Evolutionary conservation across 2,888 invertebrate genomes (phyloP), one percentile per base, ranked within the genome.

Genomic region (Paralinhomoeus sp.): DNA sequence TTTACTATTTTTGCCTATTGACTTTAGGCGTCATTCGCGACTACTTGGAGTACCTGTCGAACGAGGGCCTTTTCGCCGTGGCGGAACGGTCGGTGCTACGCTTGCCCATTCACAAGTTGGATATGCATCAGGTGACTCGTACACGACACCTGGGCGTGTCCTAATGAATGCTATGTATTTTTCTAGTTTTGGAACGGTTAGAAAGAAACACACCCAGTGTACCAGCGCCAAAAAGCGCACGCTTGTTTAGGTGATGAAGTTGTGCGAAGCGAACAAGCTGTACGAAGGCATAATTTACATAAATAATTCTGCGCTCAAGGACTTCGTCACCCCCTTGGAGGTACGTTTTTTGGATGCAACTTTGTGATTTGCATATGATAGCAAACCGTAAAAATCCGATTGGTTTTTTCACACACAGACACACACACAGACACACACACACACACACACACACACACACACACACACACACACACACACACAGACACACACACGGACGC

Each of bases 211-310:
- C 37, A 37, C 15, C 13, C 13, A 9, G 7, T 20, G 5, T 18
- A 15, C 20, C 5, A 9, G 5, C 13, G 5, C 37, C 37, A 13
- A 20, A 21, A 27, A 27, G 27, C 27, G 12, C 27, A 27, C 5
- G 5, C 5, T 9, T 37, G 44, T 53, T 21, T 52, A 69, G 66
- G 67, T 70, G 24, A 67, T 71, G 53, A 71, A 69, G 39, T 62
- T 76, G 54, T 70, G 73, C 64, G 66, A 73, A 63, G 67, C 68
- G 44, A 68, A 74, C 54, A 70, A 71, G 24, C 62, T 78, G 31
- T 76, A 75, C 60, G 75, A 77, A 61, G 75, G 75, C 31, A 73
- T 76, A 46, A 70, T 79, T 49, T 76, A 78, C 62, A 73, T 82
- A 24, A 77, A 78, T 62, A 80, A 79, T 48, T 72, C 73, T 57